Base-by-base conservation (phyloP, 2,888 invertebrate genomes). In the Apamea monoglypha region DNA sequence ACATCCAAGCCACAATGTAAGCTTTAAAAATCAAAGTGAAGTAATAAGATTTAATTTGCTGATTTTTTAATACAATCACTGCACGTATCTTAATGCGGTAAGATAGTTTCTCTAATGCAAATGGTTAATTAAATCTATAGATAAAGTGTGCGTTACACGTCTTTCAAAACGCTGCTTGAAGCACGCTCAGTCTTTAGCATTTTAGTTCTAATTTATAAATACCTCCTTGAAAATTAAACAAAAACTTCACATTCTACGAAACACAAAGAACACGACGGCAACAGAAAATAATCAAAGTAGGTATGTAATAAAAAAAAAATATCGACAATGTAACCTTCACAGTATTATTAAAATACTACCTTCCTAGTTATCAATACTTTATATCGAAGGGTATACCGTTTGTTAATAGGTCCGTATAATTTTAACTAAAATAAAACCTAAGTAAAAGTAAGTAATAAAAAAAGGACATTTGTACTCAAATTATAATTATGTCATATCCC, bases 1-100 rank as follows among this genome's bases (percentile, higher is more conserved):
- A 7, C 36, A 36, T n/a, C 21, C n/a, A 56, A 61, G 21, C 78
- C 16, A 53, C 32, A 63, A 29, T 47, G 36, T 71, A 67, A 53
- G 56, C 47, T 81, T 88, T 85, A 81, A 87, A 90, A 83, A 90
- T 81, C 87, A 87, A 88, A 87, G 12, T 88, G 81, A 64, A 53
- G 64, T 77, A 66, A 80, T 73, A 63, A 40, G 14, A 71, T 74
- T 71, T 78, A 74, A 76, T 78, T 85, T 80, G 82, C 89, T 76
- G 79, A 75, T 74, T 86, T 77, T 76, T 56, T 61, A 75, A 74
- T 69, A 78, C 67, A 73, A 85, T 69, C 82, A 80, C 82, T 70
- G 87, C 90, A 86, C 84, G 71, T 80, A 53, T 67, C 21, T 80
- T 68, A 80, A 80, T 72, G 66, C 67, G 53, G 63, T 78, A 78